phyloP scores from a whole-genome alignment of 2,113 vertebrate species.

The Delphinapterus leucas region DNA sequence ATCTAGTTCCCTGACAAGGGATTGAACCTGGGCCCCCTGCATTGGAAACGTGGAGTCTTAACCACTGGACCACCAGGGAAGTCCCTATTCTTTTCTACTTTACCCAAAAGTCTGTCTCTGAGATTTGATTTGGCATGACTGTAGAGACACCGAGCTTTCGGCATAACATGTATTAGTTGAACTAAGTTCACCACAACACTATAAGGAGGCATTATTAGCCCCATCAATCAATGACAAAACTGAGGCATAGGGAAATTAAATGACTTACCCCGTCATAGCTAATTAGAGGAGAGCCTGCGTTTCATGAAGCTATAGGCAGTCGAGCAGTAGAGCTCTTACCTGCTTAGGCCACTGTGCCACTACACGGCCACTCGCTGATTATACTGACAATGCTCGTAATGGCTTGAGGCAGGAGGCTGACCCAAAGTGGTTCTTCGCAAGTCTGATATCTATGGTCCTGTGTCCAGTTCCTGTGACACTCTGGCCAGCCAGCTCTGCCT shows the following conservation, averaged over 20 bases:
- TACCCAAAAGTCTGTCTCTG: not conserved
- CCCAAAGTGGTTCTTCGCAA: not conserved
- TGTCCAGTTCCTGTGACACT: not conserved
- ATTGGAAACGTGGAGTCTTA: too few species aligned
- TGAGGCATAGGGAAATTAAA: not conserved
- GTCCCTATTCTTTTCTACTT: not conserved
- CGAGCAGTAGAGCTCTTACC: not conserved
- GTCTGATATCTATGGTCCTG: not conserved
- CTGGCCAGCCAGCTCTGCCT: constrained; percentile 51
- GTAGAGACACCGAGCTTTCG: not conserved
- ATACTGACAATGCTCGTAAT: not conserved
- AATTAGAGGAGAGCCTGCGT: not conserved
- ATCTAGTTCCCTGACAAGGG: too few species aligned
- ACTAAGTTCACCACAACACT: not conserved
- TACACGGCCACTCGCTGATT: not conserved
- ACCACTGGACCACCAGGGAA: too few species aligned
- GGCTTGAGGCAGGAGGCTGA: not conserved
- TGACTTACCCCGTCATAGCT: not conserved
- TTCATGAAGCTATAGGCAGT: not conserved
- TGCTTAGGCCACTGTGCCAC: not conserved
- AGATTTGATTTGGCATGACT: not conserved
- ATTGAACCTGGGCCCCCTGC: too few species aligned
- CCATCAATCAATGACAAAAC: not conserved
- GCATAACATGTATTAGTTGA: not conserved
- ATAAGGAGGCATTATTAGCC: not conserved